Percentiles rank a stretch among this genome's conserved stretches.
Conservation (phyloP, 37 sponge, comb jelly and placozoan genomes). For the Tethya wilhelma region DNA sequence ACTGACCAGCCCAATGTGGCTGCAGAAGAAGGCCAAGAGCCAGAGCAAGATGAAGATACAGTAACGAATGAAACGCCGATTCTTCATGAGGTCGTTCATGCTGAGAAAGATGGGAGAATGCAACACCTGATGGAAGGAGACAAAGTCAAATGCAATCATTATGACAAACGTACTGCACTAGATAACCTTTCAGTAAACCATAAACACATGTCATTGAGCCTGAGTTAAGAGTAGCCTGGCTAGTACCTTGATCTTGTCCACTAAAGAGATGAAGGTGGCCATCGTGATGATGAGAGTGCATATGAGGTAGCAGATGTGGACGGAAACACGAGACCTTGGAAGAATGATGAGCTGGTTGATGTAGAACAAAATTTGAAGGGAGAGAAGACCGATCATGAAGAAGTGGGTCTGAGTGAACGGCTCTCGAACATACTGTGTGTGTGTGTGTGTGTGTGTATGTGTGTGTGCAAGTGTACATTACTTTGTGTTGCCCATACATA, state of each 20-base stretch:
- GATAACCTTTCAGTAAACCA: neutral
- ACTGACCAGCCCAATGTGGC: slow-evolving; percentile 13
- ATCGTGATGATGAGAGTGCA: neutral
- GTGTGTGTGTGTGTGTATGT: neutral
- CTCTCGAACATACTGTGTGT: neutral
- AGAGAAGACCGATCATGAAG: slow-evolving; percentile 4
- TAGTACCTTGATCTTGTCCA: slow-evolving; percentile 8
- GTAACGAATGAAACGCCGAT: neutral
- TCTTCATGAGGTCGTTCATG: neutral
- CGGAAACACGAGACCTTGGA: neutral
- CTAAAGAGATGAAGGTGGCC: neutral
- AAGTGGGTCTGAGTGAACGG: neutral
- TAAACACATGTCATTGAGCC: neutral
- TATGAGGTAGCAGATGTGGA: slow-evolving; percentile 17
- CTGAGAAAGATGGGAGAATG: neutral
- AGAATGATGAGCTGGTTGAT: slow-evolving; percentile 1
- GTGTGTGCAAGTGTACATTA: neutral
- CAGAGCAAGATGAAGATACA: neutral
- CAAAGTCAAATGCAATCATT: neutral
- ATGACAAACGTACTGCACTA: neutral
- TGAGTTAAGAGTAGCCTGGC: no score
- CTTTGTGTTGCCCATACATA: neutral
- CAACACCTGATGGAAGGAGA: slow-evolving; percentile 3
- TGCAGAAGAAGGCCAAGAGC: slow-evolving; percentile 7
- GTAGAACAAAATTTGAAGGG: neutral